Evolutionary conservation across 2,888 invertebrate genomes (phyloP).

Genomic region (Zhengitettix transpicula): DNA sequence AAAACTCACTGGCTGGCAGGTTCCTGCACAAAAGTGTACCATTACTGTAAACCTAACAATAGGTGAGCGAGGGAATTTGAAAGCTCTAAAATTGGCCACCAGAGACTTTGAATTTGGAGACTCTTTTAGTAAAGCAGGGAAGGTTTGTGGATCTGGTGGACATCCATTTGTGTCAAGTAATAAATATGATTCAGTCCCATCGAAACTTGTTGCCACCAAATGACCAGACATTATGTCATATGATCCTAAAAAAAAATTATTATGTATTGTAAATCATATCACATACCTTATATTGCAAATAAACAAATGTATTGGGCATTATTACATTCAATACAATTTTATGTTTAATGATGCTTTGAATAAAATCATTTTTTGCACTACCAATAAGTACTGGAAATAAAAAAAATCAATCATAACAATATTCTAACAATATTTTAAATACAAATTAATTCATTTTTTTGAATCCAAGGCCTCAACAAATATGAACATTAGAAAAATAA

Average conservation of each 20-base stretch:
- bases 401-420: too few species aligned
- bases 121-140: constrained; percentile 30
- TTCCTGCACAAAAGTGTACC: constrained; percentile 60
- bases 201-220: constrained; percentile 59
- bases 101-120: constrained; percentile 14
- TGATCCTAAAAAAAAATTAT: constrained; percentile 1
- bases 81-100: constrained; percentile 40
- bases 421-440: too few species aligned
- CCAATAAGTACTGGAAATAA: too few species aligned
- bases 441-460: too few species aligned
- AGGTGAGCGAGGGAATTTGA: constrained; percentile 73
- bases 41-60: constrained; percentile 66
- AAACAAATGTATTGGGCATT: too few species aligned
- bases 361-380: too few species aligned
- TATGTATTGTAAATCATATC: too few species aligned
- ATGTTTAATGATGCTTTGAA: too few species aligned
- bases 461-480: too few species aligned
- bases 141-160: constrained; percentile 52
- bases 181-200: constrained; percentile 51
- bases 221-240: constrained; percentile 47
- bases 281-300: too few species aligned
- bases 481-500: too few species aligned
- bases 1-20: constrained; percentile 42
- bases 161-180: constrained; percentile 64
- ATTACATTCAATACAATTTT: too few species aligned